phyloP scores from a whole-genome alignment of 2,113 vertebrate genomes.

The Electrona antarctica region DNA sequence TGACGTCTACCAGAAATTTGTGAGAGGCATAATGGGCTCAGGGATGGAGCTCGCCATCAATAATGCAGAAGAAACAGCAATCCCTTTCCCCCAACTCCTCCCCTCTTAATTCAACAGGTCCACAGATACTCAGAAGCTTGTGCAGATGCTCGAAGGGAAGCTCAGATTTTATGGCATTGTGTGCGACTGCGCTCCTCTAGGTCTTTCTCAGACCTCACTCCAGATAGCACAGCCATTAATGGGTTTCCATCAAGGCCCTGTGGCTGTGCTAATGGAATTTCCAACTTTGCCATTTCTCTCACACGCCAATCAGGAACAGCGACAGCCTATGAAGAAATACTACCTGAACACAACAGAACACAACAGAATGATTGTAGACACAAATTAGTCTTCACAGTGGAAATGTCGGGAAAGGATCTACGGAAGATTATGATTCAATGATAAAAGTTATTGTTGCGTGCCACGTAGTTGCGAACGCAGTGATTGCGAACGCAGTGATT shows the following conservation, averaged over 20 bases:
- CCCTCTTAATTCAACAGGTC: slow-evolving; percentile 79
- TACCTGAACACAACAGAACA: slow-evolving; percentile 38
- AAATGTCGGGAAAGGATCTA: neutral
- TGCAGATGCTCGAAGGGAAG: slow-evolving; percentile 54
- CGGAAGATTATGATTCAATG: slow-evolving; percentile 6
- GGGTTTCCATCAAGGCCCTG: slow-evolving; percentile 65
- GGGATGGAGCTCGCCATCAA: slow-evolving; percentile 70
- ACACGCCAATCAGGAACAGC: slow-evolving; percentile 34
- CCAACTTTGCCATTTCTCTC: slow-evolving; percentile 50
- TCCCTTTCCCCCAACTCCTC: slow-evolving; percentile 58
- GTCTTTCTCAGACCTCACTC: slow-evolving; percentile 62
- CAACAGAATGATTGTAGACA: slow-evolving; percentile 43
- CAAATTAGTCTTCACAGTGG: slow-evolving; percentile 37
- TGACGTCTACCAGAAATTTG: slow-evolving; percentile 64
- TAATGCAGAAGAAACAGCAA: slow-evolving; percentile 74
- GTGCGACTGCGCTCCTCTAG: slow-evolving; percentile 35
- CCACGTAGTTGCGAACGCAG: too few relatives aligned
- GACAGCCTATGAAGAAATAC: slow-evolving; percentile 46
- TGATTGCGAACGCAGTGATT: too few relatives aligned
- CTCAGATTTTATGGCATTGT: slow-evolving; percentile 69
- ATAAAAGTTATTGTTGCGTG: neutral
- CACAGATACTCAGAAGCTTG: slow-evolving; percentile 62
- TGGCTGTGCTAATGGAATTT: slow-evolving; percentile 60
- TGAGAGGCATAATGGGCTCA: slow-evolving; percentile 65
- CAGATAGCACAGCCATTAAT: slow-evolving; percentile 60